These are phyloP conservation scores for Chelonus insularis DNA, from an alignment of 1,140 invertebrate genomes.

Conservation along the genomic window DNA sequence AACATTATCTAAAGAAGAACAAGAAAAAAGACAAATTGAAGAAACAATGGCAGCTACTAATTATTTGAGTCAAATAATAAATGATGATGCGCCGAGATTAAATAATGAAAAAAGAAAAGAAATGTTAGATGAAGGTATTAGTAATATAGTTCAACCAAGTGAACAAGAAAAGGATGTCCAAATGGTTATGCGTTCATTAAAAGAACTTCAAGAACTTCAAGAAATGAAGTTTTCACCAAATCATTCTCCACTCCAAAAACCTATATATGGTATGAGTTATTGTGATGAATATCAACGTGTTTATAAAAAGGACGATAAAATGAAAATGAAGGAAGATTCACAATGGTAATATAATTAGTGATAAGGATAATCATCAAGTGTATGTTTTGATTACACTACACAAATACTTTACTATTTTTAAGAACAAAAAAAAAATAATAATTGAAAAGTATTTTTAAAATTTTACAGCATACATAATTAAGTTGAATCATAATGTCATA, in stretches of 20 bases:
- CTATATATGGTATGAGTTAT: slow-evolving; percentile 42
- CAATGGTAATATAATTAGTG: slow-evolving; percentile 36
- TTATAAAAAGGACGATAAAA: slow-evolving; percentile 50
- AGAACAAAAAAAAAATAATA: no score
- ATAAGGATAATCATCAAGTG: no score
- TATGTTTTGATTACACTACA: no score
- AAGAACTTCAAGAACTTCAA: slow-evolving; percentile 50
- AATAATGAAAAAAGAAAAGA: slow-evolving; percentile 39
- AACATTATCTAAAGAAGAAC: slow-evolving; percentile 45
- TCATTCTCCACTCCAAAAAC: slow-evolving; percentile 46
- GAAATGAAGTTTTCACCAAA: slow-evolving; percentile 48
- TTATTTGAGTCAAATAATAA: slow-evolving; percentile 60
- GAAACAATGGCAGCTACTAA: slow-evolving; percentile 58
- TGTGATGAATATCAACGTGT: slow-evolving; percentile 48
- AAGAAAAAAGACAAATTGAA: slow-evolving; percentile 53
- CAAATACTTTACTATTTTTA: no score
- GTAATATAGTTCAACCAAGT: slow-evolving; percentile 34
- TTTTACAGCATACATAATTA: no score
- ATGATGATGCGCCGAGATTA: slow-evolving; percentile 41
- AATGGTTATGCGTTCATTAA: slow-evolving; percentile 52
- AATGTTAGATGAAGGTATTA: slow-evolving; percentile 32
- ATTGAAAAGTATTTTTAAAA: no score
- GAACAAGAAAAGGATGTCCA: slow-evolving; percentile 53
- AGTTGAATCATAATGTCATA: no score
- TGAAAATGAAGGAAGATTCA: slow-evolving; percentile 47